Evolutionary conservation across 2,113 vertebrate species (phyloP), one percentile per base, ranked within the genome.

Genomic region (Lampris megalopsis): DNA sequence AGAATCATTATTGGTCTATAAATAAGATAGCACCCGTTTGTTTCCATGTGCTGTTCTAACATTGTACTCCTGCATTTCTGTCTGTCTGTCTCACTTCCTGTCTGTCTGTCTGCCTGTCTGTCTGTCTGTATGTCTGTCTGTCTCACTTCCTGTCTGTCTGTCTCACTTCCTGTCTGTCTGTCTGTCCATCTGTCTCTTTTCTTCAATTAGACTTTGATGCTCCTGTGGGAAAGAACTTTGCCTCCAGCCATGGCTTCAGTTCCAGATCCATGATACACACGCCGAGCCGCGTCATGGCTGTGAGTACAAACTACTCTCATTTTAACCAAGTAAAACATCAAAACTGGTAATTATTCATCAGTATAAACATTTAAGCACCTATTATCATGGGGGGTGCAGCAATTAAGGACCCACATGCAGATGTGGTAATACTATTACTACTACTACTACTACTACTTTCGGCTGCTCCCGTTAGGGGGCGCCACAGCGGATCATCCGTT

Each of bases 231-330:
- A 80, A 71, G 79, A 82, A 75, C 58, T 89, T 80, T 11, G n/a
- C 67, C 43, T 84, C 83, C 50, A 79, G 53, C 60, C 86, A 66
- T 5, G 89, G 89, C 71, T 94, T 92, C 85, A 95, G 91, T 70
- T 92, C 92, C 86, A 91, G 91, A 64, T 94, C 93, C 35, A 78
- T 91, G 75, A 89, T 91, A 47, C 73, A 86, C 80, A 88, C 88
- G n/a, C 85, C 89, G 9, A 92, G 70, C 13, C 90, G 89, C 3
- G 24, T 82, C 75, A 82, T 93, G 73, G 76, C 91, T 40, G 94
- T 94, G 82, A 94, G 94, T 93, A 76, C 54, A 9, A 37, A 47
- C 58, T 53, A 7, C 11, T 43, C 40, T 48, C 35, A 36, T 37
- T 40, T 9, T 40, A 38, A 8, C 38, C 43, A 42, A 11, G 24